These are phyloP conservation scores for Danionella dracula DNA, from an alignment of 2,797 vertebrate genomes.

Conservation along the genomic window DNA sequence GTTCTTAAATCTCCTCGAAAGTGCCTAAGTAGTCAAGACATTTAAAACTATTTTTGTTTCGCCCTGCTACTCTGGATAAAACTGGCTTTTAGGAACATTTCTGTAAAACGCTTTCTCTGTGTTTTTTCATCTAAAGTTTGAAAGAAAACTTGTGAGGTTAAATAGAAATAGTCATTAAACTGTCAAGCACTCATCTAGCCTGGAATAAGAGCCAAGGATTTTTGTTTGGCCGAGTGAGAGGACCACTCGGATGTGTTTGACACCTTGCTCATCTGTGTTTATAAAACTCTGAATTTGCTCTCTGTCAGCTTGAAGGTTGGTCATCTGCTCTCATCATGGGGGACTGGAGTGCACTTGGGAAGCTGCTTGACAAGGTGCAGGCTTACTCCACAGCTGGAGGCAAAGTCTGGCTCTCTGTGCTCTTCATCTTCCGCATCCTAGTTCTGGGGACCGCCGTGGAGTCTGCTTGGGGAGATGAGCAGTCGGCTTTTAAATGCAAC, in stretches of 20 bases:
- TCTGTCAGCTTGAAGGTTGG: constrained; percentile 9
- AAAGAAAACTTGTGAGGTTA: not conserved
- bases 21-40: too few species aligned
- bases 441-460: constrained; percentile 81
- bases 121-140: too few species aligned
- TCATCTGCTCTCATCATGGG: constrained; percentile 68
- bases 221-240: not conserved
- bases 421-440: constrained; percentile 85
- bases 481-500: constrained; percentile 83
- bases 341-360: constrained; percentile 85
- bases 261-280: constrained; percentile 1
- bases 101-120: too few species aligned
- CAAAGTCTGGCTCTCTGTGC: constrained; percentile 82
- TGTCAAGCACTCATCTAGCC: not conserved
- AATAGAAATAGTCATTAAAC: not conserved
- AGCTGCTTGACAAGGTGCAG: constrained; percentile 85
- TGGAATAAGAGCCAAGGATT: not conserved
- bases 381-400: constrained; percentile 84
- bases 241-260: constrained; percentile 9
- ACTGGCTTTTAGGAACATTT: too few species aligned
- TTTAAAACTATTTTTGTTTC: too few species aligned
- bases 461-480: constrained; percentile 85
- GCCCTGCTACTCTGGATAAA: too few species aligned
- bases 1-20: too few species aligned
- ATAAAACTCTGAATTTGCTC: constrained; percentile 15